Percentiles rank a stretch among this genome's conserved stretches.
These are phyloP conservation scores for Emmelina monodactyla DNA, from an alignment of 2,888 invertebrate genomes.

Conservation along the genomic window DNA sequence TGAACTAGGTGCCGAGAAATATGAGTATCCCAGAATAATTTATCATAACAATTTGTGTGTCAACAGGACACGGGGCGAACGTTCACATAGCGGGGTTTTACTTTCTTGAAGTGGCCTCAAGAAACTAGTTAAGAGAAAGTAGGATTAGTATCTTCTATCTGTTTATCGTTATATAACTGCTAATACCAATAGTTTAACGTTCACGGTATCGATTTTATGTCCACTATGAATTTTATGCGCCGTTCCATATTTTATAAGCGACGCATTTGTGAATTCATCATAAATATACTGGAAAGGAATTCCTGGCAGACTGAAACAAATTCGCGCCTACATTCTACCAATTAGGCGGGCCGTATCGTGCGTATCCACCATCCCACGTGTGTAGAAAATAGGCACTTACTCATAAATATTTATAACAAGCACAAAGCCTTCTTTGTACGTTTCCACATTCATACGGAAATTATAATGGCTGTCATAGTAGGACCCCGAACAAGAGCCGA, in stretches of 20 bases:
- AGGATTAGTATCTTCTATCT: conserved; percentile 50
- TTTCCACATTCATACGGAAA: conserved; percentile 58
- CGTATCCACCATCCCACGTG: conserved; percentile 58
- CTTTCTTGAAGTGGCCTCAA: conserved; percentile 61
- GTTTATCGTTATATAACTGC: conserved; percentile 49
- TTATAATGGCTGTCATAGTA: conserved; percentile 62
- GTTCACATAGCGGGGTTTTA: conserved; percentile 61
- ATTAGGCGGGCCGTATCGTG: conserved; percentile 54
- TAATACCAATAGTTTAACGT: conserved; percentile 3
- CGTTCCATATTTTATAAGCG: too few species aligned
- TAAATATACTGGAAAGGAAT: too few species aligned
- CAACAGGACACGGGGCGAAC: conserved; percentile 60
- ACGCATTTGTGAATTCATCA: too few species aligned
- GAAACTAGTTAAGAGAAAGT: conserved; percentile 65
- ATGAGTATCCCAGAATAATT: conserved; percentile 43
- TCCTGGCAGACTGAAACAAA: conserved; percentile 41
- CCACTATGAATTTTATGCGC: too few species aligned
- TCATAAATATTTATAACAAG: conserved; percentile 60
- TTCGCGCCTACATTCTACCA: conserved; percentile 50
- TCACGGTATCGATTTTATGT: not conserved
- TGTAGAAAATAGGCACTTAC: conserved; percentile 55
- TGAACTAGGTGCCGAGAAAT: conserved; percentile 16
- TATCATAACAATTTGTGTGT: conserved; percentile 55
- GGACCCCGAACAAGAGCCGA: conserved; percentile 57
- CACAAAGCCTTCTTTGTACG: conserved; percentile 57